Evolutionary conservation across 2,888 invertebrate genomes (phyloP).

Genomic region (Zhuqinia jingwanae): DNA sequence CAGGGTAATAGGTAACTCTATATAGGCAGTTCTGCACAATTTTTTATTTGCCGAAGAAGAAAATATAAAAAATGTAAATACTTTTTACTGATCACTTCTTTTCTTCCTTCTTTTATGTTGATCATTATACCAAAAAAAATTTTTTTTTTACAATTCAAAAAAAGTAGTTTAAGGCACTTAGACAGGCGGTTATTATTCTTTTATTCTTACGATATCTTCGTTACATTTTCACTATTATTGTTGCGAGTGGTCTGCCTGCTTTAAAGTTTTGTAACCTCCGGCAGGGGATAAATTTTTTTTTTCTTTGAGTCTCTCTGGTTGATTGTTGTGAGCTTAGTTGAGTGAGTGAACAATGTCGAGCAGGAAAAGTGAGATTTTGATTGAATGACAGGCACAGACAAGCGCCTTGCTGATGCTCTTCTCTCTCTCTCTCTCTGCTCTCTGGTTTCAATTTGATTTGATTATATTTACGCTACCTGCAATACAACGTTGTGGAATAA

Average conservation of each 20-base stretch:
- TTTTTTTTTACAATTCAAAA: constrained; percentile 23
- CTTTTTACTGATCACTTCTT: background rate
- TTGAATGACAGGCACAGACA: constrained; percentile 61
- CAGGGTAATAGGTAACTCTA: constrained; percentile 30
- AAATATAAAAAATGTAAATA: background rate
- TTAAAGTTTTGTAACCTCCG: background rate
- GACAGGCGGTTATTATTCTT: constrained; percentile 33
- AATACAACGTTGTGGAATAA: background rate
- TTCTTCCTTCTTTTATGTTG: background rate
- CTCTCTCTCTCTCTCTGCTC: background rate
- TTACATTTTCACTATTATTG: constrained; percentile 11
- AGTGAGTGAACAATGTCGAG: constrained; percentile 25
- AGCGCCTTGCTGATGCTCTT: constrained; percentile 15
- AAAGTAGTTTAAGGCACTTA: constrained; percentile 25
- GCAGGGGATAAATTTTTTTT: background rate
- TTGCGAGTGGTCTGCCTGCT: background rate
- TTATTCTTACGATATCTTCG: constrained; percentile 22
- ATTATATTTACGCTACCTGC: background rate
- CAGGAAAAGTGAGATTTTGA: constrained; percentile 67
- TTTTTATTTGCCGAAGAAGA: constrained; percentile 28
- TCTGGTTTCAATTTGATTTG: background rate
- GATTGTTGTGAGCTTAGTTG: background rate
- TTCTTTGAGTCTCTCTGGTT: too few relatives aligned
- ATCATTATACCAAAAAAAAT: background rate
- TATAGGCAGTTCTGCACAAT: background rate